phyloP scores from a whole-genome alignment of 2,797 vertebrate species.

The Clamator glandarius region DNA sequence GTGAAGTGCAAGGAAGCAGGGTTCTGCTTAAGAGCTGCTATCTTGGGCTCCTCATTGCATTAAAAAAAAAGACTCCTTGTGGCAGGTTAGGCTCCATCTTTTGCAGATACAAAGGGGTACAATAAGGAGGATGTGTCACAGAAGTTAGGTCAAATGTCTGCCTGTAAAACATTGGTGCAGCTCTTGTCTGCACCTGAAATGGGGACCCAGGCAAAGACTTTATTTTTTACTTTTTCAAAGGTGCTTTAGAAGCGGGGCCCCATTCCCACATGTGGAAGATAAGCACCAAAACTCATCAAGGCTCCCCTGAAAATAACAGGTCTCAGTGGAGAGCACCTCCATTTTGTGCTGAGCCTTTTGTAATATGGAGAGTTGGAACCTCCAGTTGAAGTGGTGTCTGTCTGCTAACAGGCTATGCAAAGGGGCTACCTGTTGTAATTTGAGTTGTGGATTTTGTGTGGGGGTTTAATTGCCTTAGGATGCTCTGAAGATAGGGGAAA shows the following conservation, averaged over 20 bases:
- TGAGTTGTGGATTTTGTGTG: not conserved
- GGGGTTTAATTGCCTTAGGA: not conserved
- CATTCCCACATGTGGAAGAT: not conserved
- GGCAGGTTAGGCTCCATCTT: not conserved
- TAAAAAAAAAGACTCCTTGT: not conserved
- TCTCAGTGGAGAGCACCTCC: not conserved
- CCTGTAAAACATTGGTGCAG: not conserved
- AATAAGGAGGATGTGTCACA: not conserved
- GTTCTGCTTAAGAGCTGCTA: not conserved
- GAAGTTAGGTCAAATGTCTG: not conserved
- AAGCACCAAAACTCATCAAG: not conserved
- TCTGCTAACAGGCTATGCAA: constrained; percentile 18
- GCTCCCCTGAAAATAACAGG: not conserved
- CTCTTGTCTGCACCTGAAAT: not conserved
- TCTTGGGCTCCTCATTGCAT: not conserved
- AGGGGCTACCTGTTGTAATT: not conserved
- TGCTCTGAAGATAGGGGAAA: not conserved
- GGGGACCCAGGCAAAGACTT: not conserved
- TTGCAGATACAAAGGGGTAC: not conserved
- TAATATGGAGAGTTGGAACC: not conserved
- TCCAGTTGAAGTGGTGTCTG: not conserved
- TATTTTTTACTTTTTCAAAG: not conserved
- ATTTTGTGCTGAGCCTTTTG: not conserved
- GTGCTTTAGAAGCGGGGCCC: not conserved
- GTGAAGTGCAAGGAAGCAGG: not conserved